These are phyloP conservation scores for Motacilla tschutschensis DNA, from an alignment of 2,113 vertebrate genomes.

Conservation along the genomic window DNA sequence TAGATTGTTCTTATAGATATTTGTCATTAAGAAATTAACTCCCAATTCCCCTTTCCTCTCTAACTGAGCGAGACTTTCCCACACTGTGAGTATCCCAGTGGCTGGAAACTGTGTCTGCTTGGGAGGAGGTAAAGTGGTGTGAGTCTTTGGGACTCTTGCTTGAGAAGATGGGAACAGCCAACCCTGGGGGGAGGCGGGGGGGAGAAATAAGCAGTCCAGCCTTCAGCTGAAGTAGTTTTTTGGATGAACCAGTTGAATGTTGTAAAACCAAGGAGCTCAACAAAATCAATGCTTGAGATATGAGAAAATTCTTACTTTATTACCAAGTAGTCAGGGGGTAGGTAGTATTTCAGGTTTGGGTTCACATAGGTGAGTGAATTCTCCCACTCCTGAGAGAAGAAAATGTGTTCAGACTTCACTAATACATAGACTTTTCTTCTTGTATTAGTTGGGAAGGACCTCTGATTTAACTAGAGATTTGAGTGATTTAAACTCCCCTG, in stretches of 20 bases:
- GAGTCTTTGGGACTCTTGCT: neutral
- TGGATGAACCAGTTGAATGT: neutral
- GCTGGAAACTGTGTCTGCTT: neutral
- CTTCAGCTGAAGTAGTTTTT: neutral
- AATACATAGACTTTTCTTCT: neutral
- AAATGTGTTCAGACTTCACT: neutral
- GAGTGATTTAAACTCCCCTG: neutral
- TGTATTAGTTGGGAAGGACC: neutral
- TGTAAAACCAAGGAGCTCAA: neutral
- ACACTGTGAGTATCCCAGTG: neutral
- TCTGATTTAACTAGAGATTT: neutral
- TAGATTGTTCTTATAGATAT: neutral
- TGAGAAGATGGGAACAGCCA: neutral
- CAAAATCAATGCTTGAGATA: neutral
- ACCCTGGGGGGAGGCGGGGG: fast-evolving
- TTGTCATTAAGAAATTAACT: neutral
- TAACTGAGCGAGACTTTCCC: neutral
- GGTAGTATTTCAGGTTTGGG: neutral
- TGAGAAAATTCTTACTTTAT: neutral
- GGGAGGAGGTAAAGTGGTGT: neutral
- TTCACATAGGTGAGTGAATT: neutral
- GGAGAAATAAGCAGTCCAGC: neutral
- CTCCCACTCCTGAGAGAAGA: neutral
- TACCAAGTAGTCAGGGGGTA: neutral
- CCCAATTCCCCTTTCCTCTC: neutral